Percentiles rank a stretch among this genome's conserved stretches.
Evolutionary conservation across 2,888 invertebrate species (phyloP).

Genomic region (Pelosia muscerda): DNA sequence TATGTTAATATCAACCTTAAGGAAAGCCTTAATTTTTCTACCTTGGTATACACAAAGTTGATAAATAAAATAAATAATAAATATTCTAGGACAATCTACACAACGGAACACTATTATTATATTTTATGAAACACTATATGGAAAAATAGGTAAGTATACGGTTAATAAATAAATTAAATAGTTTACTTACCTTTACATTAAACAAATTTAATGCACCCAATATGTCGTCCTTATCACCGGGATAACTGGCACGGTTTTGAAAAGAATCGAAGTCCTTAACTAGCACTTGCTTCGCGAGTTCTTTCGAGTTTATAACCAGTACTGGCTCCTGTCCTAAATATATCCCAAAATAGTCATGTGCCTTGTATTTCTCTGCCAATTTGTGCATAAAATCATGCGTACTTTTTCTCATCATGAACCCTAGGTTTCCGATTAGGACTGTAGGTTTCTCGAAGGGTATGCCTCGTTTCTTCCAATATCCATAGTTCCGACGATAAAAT

Average conservation of each 20-base stretch:
- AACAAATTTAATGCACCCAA: conserved; percentile 75
- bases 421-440: conserved; percentile 63
- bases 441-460: conserved; percentile 66
- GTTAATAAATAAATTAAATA: not conserved
- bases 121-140: too few relatives aligned
- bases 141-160: not conserved
- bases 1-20: too few relatives aligned
- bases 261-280: conserved; percentile 69
- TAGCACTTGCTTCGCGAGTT: conserved; percentile 65
- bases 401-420: conserved; percentile 69
- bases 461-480: conserved; percentile 71
- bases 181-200: conserved; percentile 61
- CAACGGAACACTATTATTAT: too few relatives aligned
- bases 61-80: too few relatives aligned
- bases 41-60: too few relatives aligned
- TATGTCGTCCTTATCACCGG: conserved; percentile 62
- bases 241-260: conserved; percentile 63
- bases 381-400: conserved; percentile 63
- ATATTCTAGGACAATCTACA: too few relatives aligned
- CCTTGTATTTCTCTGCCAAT: conserved; percentile 54
- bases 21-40: too few relatives aligned
- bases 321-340: conserved; percentile 68
- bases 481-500: conserved; percentile 60
- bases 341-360: conserved; percentile 66
- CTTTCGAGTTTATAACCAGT: conserved; percentile 68